A percentile compares a stretch with the other conserved stretches of the same genome.
Conservation (phyloP, 2,888 invertebrate species). For the Gymnosoma rotundatum region DNA sequence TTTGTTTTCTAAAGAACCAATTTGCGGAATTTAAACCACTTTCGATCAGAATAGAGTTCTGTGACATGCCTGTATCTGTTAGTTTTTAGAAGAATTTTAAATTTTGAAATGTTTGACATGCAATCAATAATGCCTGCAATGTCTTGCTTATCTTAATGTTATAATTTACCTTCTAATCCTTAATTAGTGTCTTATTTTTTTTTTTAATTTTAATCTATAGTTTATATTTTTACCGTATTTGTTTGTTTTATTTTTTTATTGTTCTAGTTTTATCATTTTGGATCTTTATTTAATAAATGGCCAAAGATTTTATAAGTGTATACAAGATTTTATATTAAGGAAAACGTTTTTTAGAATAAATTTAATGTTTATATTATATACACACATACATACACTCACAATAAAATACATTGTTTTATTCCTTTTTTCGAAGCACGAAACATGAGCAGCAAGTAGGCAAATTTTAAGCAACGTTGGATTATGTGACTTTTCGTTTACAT, state of each 20-base stretch:
- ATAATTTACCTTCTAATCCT: constrained; percentile 1
- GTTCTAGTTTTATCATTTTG: constrained; percentile 59
- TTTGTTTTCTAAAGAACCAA: too few relatives aligned
- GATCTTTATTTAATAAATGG: constrained; percentile 70
- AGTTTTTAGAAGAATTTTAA: background rate
- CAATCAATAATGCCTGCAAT: constrained; percentile 9
- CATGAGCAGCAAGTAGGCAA: too few relatives aligned
- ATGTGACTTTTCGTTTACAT: too few relatives aligned
- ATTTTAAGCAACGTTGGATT: too few relatives aligned
- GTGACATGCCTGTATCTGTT: too few relatives aligned
- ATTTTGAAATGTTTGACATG: background rate
- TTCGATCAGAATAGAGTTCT: too few relatives aligned
- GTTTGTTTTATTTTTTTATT: constrained; percentile 7
- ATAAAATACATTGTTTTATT: background rate
- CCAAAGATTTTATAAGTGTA: constrained; percentile 69
- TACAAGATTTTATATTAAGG: constrained; percentile 54
- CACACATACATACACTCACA: constrained; percentile 2
- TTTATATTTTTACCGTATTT: constrained; percentile 10
- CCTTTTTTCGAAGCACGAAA: too few relatives aligned
- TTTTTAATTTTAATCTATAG: background rate
- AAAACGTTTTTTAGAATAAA: constrained; percentile 63
- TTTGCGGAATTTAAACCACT: too few relatives aligned
- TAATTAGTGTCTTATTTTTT: constrained; percentile 31
- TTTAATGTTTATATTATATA: constrained; percentile 60
- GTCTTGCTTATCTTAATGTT: too few relatives aligned